phyloP scores from a whole-genome alignment of 2,797 vertebrate genomes.

The Cichlasoma orientale region DNA sequence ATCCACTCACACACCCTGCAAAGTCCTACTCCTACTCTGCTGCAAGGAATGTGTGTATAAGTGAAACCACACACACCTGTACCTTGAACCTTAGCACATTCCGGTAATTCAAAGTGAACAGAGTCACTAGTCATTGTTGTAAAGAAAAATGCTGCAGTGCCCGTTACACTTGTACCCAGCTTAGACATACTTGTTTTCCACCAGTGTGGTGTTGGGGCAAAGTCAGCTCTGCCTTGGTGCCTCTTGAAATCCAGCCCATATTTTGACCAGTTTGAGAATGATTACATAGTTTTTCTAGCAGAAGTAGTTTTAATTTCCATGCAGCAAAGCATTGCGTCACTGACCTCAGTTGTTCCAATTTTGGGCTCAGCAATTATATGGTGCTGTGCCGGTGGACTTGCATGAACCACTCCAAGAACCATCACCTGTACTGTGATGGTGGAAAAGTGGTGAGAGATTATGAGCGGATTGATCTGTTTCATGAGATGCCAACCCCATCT shows the following conservation, averaged over 20 bases:
- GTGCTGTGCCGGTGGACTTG: background rate
- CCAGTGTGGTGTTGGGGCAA: accelerated
- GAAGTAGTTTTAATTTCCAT: background rate
- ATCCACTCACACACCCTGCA: background rate
- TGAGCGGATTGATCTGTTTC: background rate
- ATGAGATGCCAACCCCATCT: background rate
- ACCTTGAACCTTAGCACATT: background rate
- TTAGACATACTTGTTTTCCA: background rate
- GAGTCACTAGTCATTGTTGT: background rate
- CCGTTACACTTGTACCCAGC: background rate
- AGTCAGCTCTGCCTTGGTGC: background rate
- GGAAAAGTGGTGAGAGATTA: background rate
- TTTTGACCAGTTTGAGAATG: background rate
- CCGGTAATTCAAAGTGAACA: background rate
- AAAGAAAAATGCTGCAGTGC: background rate
- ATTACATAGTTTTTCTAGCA: background rate
- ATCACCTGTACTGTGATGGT: background rate
- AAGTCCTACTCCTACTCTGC: background rate
- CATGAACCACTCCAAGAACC: background rate
- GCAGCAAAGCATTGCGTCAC: background rate
- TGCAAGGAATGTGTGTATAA: background rate
- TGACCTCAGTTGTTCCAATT: background rate
- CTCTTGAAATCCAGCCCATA: background rate
- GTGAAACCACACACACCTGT: accelerated
- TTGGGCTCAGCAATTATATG: background rate